Percentiles rank a stretch among this genome's conserved stretches.
Evolutionary conservation across 2,888 invertebrate species (phyloP).

Genomic region (Polia nebulosa): DNA sequence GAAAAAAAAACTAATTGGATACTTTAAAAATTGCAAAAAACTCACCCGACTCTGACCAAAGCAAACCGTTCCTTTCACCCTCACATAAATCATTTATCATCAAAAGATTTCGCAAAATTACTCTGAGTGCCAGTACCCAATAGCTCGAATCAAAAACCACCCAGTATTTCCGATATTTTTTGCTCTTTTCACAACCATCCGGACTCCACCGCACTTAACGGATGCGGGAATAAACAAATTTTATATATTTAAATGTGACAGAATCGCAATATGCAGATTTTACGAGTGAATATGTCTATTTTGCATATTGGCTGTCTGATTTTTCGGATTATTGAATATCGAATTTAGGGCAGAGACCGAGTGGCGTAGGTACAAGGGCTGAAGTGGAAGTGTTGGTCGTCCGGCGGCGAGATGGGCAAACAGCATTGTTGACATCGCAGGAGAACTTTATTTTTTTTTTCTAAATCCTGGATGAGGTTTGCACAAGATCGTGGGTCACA

Average conservation of each 20-base stretch:
- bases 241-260: constrained; percentile 40
- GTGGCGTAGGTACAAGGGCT: no score
- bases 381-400: no score
- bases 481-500: no score
- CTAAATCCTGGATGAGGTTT: no score
- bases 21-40: not conserved
- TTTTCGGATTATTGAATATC: not conserved
- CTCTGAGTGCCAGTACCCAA: constrained; percentile 19
- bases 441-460: no score
- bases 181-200: constrained; percentile 38
- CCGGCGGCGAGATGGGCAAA: no score
- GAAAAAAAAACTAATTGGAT: not conserved
- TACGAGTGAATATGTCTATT: constrained; percentile 26
- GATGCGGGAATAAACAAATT: constrained; percentile 34
- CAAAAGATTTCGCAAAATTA: constrained; percentile 15
- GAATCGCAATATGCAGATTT: constrained; percentile 39
- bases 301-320: constrained; percentile 31
- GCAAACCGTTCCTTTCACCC: not conserved
- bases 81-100: not conserved
- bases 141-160: constrained; percentile 12
- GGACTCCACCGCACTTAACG: constrained; percentile 35
- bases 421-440: no score
- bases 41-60: not conserved
- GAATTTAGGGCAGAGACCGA: no score
- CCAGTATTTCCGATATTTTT: constrained; percentile 36